These are phyloP conservation scores for Drosophila jambulina DNA, from an alignment of 1,140 invertebrate species.

Conservation along the genomic window DNA sequence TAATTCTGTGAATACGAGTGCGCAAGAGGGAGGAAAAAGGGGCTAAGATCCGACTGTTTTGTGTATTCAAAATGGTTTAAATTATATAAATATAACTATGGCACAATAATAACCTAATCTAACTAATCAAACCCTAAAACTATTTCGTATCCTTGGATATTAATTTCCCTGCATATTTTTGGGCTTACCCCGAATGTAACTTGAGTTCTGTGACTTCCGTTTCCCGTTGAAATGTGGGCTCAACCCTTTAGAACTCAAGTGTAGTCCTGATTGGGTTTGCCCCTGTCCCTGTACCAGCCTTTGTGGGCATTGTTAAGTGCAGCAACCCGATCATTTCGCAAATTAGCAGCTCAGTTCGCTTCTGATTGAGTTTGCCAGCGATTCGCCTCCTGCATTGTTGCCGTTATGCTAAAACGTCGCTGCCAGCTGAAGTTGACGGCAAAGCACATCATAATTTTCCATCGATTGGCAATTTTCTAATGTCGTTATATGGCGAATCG, in stretches of 20 bases:
- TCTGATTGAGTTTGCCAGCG: constrained; percentile 26
- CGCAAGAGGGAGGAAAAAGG: background rate
- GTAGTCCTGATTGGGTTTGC: background rate
- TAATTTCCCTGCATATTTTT: background rate
- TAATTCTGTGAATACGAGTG: constrained; percentile 1
- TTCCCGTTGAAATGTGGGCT: background rate
- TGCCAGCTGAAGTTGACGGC: constrained; percentile 43
- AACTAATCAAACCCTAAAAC: background rate
- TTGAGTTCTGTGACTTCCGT: background rate
- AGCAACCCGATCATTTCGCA: constrained; percentile 23
- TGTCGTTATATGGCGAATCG: constrained; percentile 41
- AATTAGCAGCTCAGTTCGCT: constrained; percentile 30
- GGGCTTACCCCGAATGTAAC: background rate
- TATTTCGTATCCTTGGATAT: background rate
- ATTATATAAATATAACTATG: background rate
- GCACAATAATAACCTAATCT: background rate
- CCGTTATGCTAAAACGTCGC: constrained; percentile 37
- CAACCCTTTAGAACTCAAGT: background rate
- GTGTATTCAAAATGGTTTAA: background rate
- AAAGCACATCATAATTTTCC: constrained; percentile 62
- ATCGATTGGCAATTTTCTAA: constrained; percentile 71
- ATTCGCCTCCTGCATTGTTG: constrained; percentile 11
- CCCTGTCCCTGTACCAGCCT: background rate
- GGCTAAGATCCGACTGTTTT: background rate
- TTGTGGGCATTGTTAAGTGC: constrained; percentile 9